Base-by-base conservation (phyloP, 2,888 invertebrate genomes). In the Oxyscelio sp. region DNA sequence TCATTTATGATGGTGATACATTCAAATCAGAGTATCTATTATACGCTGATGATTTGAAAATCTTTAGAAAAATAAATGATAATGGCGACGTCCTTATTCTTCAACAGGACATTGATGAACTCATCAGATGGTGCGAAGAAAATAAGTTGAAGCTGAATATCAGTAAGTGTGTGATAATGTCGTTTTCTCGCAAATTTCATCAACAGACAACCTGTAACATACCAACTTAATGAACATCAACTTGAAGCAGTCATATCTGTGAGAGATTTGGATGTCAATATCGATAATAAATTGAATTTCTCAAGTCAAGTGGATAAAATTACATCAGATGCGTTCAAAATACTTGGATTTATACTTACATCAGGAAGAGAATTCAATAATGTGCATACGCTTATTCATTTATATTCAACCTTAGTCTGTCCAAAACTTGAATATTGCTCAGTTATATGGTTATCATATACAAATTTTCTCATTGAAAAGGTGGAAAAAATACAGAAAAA, bases 31-130 rank as follows among this genome's bases (percentile, higher is more conserved):
- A 63, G 11, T 63, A 48, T 22, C 24, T 48, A 17, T 24, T 48
- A 19, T 63, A 48, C 11, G 63, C 40, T 9, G 59, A 40, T 40
- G 40, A 59, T 43, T 22, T 59, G 40, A 59, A 59, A 43, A 22
- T 59, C 2, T 40, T 40, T 22, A 59, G 43, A 59, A 43, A 59
- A 3, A 40, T 59, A 19, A 21, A 19, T 11, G 13, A 21, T 50
- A 22, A 21, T 21, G 22, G 6, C 19, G 31, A 54, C 21, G 5
- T 54, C n/a, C 15, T 1, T 27, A 54, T 27, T 27, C 54, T 31
- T 54, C 27, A 31, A n/a, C 15, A 54, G 13, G 54, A 54, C 31
- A 54, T 54, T 31, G 27, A n/a, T n/a, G 54, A 54, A 27, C 61
- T 45, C 2, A 24, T 11, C 43, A 61, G 21, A 15, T 61, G 61